Percentiles rank a stretch among this genome's conserved stretches.
These are phyloP conservation scores for Muschampia plurimacula DNA, from an alignment of 2,888 invertebrate species.

Conservation along the genomic window DNA sequence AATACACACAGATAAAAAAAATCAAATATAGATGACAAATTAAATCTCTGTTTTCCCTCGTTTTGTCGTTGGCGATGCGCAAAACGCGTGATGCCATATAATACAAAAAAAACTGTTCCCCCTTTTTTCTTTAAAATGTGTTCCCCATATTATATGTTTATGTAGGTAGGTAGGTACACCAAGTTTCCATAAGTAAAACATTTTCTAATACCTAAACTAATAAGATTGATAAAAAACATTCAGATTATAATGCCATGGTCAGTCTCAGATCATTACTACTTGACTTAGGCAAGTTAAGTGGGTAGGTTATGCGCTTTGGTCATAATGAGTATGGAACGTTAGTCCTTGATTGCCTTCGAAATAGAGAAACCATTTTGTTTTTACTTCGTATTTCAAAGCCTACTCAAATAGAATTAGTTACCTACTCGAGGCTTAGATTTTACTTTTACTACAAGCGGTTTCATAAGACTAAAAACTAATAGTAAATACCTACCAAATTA, in stretches of 20 bases:
- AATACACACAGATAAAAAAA: no score
- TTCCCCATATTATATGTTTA: no score
- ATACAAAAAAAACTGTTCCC: no score
- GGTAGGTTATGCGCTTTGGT: constrained; percentile 29
- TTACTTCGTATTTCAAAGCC: no score
- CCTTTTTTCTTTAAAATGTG: not conserved
- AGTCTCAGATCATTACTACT: constrained; percentile 24
- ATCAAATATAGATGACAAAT: no score
- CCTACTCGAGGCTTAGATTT: not conserved
- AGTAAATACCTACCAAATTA: no score
- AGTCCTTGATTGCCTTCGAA: constrained; percentile 1
- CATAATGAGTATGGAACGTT: constrained; percentile 14
- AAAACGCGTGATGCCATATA: no score
- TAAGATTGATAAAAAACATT: constrained; percentile 25
- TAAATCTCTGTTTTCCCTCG: no score
- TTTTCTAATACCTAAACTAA: constrained; percentile 9
- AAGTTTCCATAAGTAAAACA: not conserved
- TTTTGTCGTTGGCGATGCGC: no score
- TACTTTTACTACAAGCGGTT: no score
- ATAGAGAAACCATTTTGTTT: not conserved
- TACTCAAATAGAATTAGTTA: not conserved
- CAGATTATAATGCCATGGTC: constrained; percentile 25
- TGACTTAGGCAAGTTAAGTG: constrained; percentile 16
- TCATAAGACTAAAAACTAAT: no score
- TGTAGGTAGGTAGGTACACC: no score